Evolutionary conservation across 2,113 vertebrate genomes (phyloP).

Genomic region (Rhodinocichla rosea): DNA sequence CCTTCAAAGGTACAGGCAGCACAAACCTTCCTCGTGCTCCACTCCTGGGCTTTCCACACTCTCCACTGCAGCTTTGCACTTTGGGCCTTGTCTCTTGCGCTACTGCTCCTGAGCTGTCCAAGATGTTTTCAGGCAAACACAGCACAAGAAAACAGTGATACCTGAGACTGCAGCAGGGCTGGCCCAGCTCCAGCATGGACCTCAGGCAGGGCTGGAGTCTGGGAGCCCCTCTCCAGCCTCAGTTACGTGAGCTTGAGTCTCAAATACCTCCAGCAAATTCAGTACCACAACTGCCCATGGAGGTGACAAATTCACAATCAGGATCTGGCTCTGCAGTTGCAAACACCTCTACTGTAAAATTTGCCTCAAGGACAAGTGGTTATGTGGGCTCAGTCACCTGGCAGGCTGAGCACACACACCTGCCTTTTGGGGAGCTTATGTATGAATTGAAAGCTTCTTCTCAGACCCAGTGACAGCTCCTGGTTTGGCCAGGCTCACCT

Average conservation of each 20-base stretch:
- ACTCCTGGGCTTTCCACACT: background rate
- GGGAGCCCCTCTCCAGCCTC: background rate
- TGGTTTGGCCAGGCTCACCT: background rate
- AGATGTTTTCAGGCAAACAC: background rate
- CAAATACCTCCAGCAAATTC: background rate
- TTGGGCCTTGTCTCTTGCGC: background rate
- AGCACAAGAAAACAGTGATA: background rate
- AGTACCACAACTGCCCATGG: background rate
- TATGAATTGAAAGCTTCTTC: background rate
- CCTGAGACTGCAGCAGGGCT: background rate
- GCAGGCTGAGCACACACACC: background rate
- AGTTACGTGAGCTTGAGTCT: background rate
- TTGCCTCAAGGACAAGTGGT: background rate
- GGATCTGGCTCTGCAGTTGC: background rate
- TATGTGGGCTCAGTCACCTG: background rate
- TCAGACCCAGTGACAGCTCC: background rate
- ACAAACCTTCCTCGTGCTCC: background rate
- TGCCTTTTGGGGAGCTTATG: background rate
- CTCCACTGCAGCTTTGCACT: background rate
- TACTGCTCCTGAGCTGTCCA: background rate
- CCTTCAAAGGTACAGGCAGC: background rate
- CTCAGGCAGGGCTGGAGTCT: background rate
- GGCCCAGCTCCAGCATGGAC: background rate
- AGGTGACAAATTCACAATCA: background rate
- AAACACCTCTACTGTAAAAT: background rate